phyloP scores from a whole-genome alignment of 1,140 invertebrate genomes.

The Heliconius eleuchia region DNA sequence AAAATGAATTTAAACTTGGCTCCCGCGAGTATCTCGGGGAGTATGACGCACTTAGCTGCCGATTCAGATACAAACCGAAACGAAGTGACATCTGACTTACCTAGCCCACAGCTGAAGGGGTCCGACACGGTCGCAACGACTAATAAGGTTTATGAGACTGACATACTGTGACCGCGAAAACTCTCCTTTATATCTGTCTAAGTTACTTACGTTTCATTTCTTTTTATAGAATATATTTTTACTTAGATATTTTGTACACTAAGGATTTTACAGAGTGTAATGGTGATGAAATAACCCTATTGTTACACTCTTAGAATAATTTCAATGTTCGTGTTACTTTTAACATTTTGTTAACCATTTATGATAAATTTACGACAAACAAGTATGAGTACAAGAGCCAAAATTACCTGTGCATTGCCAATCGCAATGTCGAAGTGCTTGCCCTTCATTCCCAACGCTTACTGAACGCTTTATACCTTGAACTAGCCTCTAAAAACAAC shows the following conservation, averaged over 20 bases:
- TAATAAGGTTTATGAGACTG: constrained; percentile 92
- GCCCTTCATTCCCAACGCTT: not conserved
- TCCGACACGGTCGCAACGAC: constrained; percentile 57
- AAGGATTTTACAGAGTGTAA: constrained; percentile 14
- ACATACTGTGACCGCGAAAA: constrained; percentile 87
- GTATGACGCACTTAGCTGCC: constrained; percentile 67
- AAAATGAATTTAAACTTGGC: constrained; percentile 89
- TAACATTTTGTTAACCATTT: not conserved
- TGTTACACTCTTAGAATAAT: constrained; percentile 22
- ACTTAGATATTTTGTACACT: constrained; percentile 16
- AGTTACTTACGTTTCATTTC: constrained; percentile 36
- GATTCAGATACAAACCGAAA: constrained; percentile 49
- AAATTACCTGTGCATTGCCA: not conserved
- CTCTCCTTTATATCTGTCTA: constrained; percentile 58
- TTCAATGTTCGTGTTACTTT: not conserved
- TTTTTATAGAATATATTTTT: not conserved
- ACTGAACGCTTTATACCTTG: not conserved
- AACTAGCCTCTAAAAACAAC: constrained; percentile 23
- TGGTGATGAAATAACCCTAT: not conserved
- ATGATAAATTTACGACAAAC: not conserved
- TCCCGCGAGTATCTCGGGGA: constrained; percentile 64
- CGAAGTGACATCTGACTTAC: constrained; percentile 36
- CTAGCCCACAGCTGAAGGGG: constrained; percentile 33
- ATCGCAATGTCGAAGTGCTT: not conserved
- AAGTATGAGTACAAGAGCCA: not conserved